Evolutionary conservation across 2,113 vertebrate genomes (phyloP).

Genomic region (Ahaetulla prasina): DNA sequence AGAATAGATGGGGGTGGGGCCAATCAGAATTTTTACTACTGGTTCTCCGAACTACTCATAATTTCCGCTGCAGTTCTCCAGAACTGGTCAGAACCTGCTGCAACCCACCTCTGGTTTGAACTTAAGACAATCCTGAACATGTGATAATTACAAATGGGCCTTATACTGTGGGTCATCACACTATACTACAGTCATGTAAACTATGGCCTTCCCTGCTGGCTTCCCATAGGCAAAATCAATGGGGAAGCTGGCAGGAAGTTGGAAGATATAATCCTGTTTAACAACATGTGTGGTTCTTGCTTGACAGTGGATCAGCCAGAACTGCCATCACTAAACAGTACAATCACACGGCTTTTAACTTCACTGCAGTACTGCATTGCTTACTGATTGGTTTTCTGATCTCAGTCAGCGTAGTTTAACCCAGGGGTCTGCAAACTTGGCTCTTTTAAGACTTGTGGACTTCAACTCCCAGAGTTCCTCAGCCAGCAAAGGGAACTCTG

Average conservation of each 20-base stretch:
- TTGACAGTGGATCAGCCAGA: not conserved
- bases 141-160: not conserved
- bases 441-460: too few relatives aligned
- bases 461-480: too few relatives aligned
- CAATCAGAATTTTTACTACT: too few relatives aligned
- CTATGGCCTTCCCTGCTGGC: not conserved
- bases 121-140: not conserved
- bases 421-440: too few relatives aligned
- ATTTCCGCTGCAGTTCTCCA: too few relatives aligned
- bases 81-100: too few relatives aligned
- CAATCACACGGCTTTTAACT: not conserved
- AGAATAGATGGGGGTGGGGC: too few relatives aligned
- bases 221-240: not conserved
- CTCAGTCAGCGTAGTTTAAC: not conserved
- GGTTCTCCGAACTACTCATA: too few relatives aligned
- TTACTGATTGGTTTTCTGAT: not conserved
- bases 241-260: not conserved
- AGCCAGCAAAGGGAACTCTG: too few relatives aligned
- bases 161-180: not conserved
- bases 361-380: not conserved
- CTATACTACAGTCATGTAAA: not conserved
- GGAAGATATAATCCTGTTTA: not conserved
- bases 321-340: not conserved
- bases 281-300: not conserved
- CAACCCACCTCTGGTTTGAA: too few relatives aligned